Conservation (phyloP, 2,113 vertebrate species). For the Zeus faber region DNA sequence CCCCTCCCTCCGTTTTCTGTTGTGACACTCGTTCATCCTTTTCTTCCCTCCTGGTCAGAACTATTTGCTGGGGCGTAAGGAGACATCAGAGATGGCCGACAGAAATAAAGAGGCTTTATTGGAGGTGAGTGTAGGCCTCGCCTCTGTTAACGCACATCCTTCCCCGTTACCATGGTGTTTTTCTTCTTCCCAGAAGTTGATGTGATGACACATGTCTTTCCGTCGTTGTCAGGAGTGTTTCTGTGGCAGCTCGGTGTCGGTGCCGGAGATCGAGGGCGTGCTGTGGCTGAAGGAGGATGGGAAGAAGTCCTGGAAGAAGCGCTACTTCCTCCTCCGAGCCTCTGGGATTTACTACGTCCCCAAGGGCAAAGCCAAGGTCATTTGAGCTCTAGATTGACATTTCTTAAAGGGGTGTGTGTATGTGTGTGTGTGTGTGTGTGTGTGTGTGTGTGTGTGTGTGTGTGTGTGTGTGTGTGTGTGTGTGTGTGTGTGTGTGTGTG, state of each 20-base stretch:
- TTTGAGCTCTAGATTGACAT: too few species aligned
- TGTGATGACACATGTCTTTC: background rate
- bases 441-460: too few species aligned
- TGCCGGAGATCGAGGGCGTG: slow-evolving; percentile 96
- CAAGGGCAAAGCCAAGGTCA: slow-evolving; percentile 97
- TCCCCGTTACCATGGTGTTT: background rate
- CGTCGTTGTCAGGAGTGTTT: slow-evolving; percentile 87
- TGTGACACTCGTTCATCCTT: too few species aligned
- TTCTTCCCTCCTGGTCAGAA: slow-evolving; percentile 75
- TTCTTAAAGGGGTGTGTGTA: too few species aligned
- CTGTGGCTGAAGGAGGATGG: slow-evolving; percentile 97
- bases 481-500: too few species aligned
- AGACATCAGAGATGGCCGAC: slow-evolving; percentile 96
- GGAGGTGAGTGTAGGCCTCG: slow-evolving; percentile 82
- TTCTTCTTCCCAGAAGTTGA: background rate
- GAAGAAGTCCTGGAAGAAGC: slow-evolving; percentile 98
- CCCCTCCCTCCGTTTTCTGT: background rate
- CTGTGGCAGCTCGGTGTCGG: slow-evolving; percentile 92
- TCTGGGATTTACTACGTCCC: slow-evolving; percentile 98
- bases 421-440: slow-evolving; percentile 5
- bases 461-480: too few species aligned
- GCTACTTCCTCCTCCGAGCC: slow-evolving; percentile 94
- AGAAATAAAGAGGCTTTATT: slow-evolving; percentile 95
- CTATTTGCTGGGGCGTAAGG: slow-evolving; percentile 94
- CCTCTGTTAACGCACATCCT: background rate